Evolutionary conservation across 2,113 vertebrate genomes (phyloP).

Genomic region (Rhizomys pruinosus): DNA sequence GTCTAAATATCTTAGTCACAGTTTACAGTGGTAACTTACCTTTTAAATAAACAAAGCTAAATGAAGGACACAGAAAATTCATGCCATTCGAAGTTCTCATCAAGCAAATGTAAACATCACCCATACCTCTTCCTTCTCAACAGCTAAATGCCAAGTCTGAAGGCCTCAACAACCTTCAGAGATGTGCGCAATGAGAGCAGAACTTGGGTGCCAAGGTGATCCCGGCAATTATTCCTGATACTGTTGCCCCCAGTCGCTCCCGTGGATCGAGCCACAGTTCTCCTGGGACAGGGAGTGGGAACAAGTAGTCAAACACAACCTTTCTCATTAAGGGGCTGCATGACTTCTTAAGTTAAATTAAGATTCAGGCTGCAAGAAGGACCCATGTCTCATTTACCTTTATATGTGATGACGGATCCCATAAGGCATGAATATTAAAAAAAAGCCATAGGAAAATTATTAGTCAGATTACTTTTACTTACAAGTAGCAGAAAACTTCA

Average conservation of each 20-base stretch:
- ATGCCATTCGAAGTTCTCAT: constrained; percentile 56
- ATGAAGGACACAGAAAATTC: constrained; percentile 67
- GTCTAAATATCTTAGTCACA: constrained; percentile 72
- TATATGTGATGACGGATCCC: background rate
- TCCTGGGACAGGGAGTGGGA: background rate
- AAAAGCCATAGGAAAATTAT: constrained; percentile 1
- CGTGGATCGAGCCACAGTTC: background rate
- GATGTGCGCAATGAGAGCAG: background rate
- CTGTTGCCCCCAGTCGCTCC: background rate
- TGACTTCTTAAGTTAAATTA: background rate
- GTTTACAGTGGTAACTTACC: constrained; percentile 59
- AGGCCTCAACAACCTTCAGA: background rate
- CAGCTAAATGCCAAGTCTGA: background rate
- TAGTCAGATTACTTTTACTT: background rate
- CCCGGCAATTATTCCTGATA: background rate
- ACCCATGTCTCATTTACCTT: background rate
- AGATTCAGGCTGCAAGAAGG: background rate
- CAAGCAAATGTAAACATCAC: constrained; percentile 1
- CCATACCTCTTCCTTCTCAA: constrained; percentile 35
- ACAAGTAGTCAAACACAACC: background rate
- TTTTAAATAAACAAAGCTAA: constrained; percentile 76
- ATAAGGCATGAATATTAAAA: background rate
- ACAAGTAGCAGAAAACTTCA: constrained; percentile 5
- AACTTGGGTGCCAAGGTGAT: background rate
- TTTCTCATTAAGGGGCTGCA: background rate